Base-by-base conservation (phyloP, 2,797 vertebrate genomes). In the Cuculus canorus region DNA sequence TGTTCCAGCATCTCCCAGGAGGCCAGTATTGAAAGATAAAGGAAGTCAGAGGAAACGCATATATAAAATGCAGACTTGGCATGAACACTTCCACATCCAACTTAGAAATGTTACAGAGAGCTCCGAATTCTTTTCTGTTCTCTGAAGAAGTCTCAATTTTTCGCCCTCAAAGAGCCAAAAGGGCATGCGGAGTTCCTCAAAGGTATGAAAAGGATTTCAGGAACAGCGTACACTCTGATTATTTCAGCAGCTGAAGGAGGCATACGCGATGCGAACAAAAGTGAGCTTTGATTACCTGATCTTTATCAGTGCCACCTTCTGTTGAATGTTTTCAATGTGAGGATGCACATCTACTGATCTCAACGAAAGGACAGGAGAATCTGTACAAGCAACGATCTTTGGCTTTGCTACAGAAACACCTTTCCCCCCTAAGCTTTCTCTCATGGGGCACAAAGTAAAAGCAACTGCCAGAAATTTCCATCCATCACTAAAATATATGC, bases 21-120 rank as follows among this genome's bases (percentile, higher is more conserved):
- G 92, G 86, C 32, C 61, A 28, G 69, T 57, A 48, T 2, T 63
- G 81, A 95, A 75, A 91, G 72, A 89, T 61, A 91, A 95, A 87
- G 93, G 61, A 8, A 94, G 56, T 90, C 83, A 92, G 68, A 88
- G 48, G 78, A 95, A 95, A 93, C 75, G 65, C 18, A 54, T 81
- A 9, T 41, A 86, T 56, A 93, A 92, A 95, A 92, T 6, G 17
- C 81, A 91, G 81, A 90, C 61, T 87, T 71, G 79, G 75, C 92
- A 94, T 1, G 14, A 88, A 87, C n/a, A 25, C 41, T 63, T 92
- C 73, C 71, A 61, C 69, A 81, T 65, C 72, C 61, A 87, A 30
- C 78, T 71, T 19, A 0, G 76, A 69, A 47, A 28, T 54, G 68
- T 11, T 59, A 50, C 0, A 0, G 69, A 64, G 30, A 85, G 65